Evolutionary conservation across 2,888 invertebrate species (phyloP).

Genomic region (Unio delphinus): DNA sequence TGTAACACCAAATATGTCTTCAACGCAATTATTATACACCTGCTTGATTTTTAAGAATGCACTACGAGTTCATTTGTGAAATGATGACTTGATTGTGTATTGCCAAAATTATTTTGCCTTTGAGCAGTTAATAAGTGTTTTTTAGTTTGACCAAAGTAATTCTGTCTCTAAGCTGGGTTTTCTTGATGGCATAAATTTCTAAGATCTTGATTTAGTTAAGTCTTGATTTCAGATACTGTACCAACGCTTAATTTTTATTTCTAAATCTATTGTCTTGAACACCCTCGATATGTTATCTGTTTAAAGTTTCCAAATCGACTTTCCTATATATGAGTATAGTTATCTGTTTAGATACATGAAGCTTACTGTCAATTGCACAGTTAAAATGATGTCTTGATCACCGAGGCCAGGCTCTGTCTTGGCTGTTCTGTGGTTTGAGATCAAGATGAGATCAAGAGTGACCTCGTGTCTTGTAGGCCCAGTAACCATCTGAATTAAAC

Average conservation of each 20-base stretch:
- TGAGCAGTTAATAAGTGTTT: background rate
- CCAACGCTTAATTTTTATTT: background rate
- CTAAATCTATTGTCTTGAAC: background rate
- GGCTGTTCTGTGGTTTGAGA: constrained; percentile 5
- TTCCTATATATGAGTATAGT: background rate
- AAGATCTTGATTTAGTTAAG: background rate
- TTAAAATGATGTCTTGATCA: constrained; percentile 5
- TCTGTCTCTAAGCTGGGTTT: background rate
- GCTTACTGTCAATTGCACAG: background rate
- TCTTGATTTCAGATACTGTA: background rate
- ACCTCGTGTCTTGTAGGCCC: constrained; percentile 4
- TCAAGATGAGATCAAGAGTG: constrained; percentile 6
- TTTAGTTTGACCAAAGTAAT: constrained; percentile 4
- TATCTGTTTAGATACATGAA: background rate
- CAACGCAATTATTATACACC: constrained; percentile 1
- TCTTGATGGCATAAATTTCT: constrained; percentile 3
- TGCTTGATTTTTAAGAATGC: constrained; percentile 4
- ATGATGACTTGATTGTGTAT: background rate
- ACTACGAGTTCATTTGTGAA: constrained; percentile 1
- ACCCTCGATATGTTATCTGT: background rate
- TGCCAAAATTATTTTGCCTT: background rate
- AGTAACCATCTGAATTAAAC: constrained; percentile 12
- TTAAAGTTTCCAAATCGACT: background rate
- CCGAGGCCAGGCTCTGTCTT: constrained; percentile 1
- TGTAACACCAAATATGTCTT: constrained; percentile 1